These are phyloP conservation scores for Bombycilla garrulus DNA, from an alignment of 2,113 vertebrate species.

Conservation along the genomic window DNA sequence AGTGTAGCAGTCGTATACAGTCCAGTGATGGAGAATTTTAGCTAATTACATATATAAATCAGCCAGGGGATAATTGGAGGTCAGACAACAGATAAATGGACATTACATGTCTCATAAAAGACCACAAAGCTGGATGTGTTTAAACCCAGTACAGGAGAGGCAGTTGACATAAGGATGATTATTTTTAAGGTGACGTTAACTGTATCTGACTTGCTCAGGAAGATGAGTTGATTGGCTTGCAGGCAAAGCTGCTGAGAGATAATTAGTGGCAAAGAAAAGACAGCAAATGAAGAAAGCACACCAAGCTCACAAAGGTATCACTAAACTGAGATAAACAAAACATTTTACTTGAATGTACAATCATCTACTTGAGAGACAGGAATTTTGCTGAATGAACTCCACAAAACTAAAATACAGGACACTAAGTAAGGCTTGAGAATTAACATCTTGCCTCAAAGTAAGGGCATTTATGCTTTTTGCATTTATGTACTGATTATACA, in stretches of 20 bases:
- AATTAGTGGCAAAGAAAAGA: background rate
- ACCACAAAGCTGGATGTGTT: background rate
- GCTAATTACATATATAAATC: background rate
- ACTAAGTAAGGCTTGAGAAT: background rate
- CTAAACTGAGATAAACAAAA: background rate
- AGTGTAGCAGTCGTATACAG: background rate
- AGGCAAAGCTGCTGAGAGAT: background rate
- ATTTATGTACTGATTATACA: background rate
- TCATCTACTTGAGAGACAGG: background rate
- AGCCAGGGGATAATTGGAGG: background rate
- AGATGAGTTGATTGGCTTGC: background rate
- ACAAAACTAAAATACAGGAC: background rate
- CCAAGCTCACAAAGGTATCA: background rate
- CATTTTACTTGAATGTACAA: background rate
- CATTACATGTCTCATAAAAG: background rate
- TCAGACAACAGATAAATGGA: background rate
- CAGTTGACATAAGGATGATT: background rate
- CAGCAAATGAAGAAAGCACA: background rate
- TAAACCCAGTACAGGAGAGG: background rate
- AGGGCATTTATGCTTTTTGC: background rate
- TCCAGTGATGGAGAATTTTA: background rate
- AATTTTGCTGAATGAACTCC: background rate
- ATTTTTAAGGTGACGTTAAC: slow-evolving; percentile 2
- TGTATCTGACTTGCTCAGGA: background rate
- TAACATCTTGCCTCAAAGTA: background rate